These are phyloP conservation scores for Iphiclides podalirius DNA, from an alignment of 2,888 invertebrate genomes.

Conservation along the genomic window DNA sequence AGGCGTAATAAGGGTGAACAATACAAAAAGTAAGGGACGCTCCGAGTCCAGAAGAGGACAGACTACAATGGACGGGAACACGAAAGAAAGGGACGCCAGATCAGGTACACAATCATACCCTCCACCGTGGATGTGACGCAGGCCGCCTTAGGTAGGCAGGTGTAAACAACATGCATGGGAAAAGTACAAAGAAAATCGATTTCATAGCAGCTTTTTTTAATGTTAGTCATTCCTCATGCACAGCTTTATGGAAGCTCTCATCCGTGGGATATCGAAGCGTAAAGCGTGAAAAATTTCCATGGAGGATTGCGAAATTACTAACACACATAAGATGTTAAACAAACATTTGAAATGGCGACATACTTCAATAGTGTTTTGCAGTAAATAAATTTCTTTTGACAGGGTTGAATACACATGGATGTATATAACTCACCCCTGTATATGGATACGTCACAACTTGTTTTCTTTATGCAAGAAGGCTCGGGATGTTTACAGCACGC, in stretches of 20 bases:
- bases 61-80: conserved; percentile 56
- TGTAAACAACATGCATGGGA: conserved; percentile 58
- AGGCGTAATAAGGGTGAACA: conserved; percentile 67
- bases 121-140: conserved; percentile 65
- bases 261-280: neutral
- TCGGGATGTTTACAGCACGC: too few relatives aligned
- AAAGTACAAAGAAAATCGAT: conserved; percentile 60
- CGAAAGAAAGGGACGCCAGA: conserved; percentile 49
- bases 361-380: too few relatives aligned
- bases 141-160: conserved; percentile 66
- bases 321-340: too few relatives aligned
- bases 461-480: too few relatives aligned
- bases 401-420: too few relatives aligned
- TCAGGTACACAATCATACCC: conserved; percentile 68
- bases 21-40: conserved; percentile 62
- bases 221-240: conserved; percentile 2
- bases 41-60: too few relatives aligned
- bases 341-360: too few relatives aligned
- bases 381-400: too few relatives aligned
- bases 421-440: too few relatives aligned
- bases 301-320: neutral
- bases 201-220: conserved; percentile 38
- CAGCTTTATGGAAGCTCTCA: neutral
- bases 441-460: too few relatives aligned
- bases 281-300: neutral